A percentile compares a stretch with the other conserved stretches of the same genome.
phyloP scores from a whole-genome alignment of 2,113 vertebrate genomes.

The Erythrocebus patas region DNA sequence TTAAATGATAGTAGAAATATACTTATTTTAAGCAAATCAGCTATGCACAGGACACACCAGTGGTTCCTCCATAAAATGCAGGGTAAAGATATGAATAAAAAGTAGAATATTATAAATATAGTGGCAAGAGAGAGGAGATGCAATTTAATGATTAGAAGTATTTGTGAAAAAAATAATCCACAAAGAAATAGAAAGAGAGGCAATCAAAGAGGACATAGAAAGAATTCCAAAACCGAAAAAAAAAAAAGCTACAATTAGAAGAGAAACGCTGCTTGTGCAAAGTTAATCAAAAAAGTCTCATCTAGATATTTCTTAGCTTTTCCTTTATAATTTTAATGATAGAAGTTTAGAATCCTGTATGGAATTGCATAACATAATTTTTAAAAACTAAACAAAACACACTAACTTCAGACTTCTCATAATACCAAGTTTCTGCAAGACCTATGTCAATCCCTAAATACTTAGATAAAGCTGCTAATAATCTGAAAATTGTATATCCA shows the following conservation, averaged over 20 bases:
- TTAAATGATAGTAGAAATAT: neutral
- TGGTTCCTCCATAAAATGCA: neutral
- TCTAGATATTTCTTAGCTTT: neutral
- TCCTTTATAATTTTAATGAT: neutral
- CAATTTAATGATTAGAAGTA: neutral
- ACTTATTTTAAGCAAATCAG: neutral
- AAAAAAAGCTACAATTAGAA: neutral
- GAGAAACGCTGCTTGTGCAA: neutral
- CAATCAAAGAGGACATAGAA: neutral
- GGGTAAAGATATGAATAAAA: neutral
- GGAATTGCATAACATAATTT: neutral
- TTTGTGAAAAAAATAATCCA: neutral
- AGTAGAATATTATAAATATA: neutral
- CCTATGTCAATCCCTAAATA: neutral
- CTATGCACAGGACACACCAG: neutral
- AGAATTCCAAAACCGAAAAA: neutral
- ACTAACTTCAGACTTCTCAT: neutral
- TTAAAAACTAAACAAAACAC: neutral
- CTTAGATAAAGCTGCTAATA: neutral
- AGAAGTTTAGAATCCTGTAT: neutral
- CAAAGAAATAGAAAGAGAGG: neutral
- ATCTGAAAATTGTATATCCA: neutral
- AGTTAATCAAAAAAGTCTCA: neutral
- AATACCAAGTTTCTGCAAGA: neutral
- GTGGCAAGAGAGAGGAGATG: neutral